These are phyloP conservation scores for Acanthiza pusilla DNA, from an alignment of 2,797 vertebrate species.

Conservation along the genomic window DNA sequence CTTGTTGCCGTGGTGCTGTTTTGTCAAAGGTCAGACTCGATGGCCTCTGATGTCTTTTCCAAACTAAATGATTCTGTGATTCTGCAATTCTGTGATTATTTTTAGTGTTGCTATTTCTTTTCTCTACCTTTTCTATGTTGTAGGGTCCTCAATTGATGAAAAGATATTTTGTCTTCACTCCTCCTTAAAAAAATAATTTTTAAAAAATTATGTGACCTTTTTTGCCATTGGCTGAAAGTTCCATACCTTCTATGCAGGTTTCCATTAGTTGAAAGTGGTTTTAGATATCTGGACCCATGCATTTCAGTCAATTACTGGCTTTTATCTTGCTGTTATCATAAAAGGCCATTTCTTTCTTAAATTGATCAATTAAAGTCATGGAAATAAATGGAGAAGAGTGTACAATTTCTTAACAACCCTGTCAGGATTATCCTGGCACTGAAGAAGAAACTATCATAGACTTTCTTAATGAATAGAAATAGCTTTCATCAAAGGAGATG, in stretches of 20 bases:
- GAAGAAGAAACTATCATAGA: constrained; percentile 48
- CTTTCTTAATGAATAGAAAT: constrained; percentile 70
- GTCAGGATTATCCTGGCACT: constrained; percentile 34
- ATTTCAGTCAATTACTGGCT: constrained; percentile 70
- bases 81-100: neutral
- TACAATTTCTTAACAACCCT: constrained; percentile 47
- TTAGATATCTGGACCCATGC: constrained; percentile 38
- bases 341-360: constrained; percentile 66
- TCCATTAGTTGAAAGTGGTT: constrained; percentile 66
- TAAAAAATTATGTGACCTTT: neutral
- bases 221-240: constrained; percentile 38
- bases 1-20: too few species aligned
- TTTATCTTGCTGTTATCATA: constrained; percentile 71
- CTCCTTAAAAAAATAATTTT: neutral
- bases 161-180: neutral
- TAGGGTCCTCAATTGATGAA: neutral
- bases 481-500: constrained; percentile 48
- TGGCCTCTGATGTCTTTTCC: neutral
- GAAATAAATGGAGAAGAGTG: constrained; percentile 65
- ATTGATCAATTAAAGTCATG: constrained; percentile 72
- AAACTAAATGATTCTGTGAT: neutral
- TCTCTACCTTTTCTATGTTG: constrained; percentile 15
- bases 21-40: neutral
- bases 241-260: constrained; percentile 4
- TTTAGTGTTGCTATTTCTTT: neutral